phyloP scores from a whole-genome alignment of 2,797 vertebrate genomes.

The Falco cherrug region DNA sequence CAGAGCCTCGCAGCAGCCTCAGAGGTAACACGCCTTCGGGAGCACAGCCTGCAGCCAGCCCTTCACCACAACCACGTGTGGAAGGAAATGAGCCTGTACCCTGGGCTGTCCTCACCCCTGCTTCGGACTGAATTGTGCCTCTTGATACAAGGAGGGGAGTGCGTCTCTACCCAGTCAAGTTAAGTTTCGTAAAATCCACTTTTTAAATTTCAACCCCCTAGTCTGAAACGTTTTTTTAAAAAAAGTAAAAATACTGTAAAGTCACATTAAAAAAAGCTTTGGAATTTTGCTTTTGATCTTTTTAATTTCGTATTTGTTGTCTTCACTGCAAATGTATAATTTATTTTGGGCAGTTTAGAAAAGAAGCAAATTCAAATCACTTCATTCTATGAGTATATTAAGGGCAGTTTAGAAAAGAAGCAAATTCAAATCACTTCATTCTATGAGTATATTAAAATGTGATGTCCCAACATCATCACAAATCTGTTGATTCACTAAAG shows the following conservation, averaged over 20 bases:
- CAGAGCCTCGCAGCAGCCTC: neutral
- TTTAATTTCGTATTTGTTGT: neutral
- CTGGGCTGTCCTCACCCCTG: fast-evolving
- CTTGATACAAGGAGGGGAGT: neutral
- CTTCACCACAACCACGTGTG: fast-evolving
- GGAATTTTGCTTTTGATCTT: neutral
- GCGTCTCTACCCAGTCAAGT: fast-evolving
- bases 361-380: neutral
- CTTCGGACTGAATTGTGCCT: neutral
- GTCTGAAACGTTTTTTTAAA: neutral
- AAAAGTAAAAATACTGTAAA: neutral
- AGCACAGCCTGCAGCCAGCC: neutral
- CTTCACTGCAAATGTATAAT: neutral
- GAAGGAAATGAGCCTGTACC: neutral
- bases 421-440: neutral
- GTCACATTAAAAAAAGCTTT: neutral
- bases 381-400: neutral
- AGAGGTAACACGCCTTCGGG: fast-evolving
- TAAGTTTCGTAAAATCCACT: neutral
- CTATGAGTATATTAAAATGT: neutral
- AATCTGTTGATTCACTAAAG: fast-evolving
- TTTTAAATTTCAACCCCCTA: fast-evolving
- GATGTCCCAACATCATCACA: neutral
- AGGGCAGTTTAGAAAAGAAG: neutral
- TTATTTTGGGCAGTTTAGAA: neutral